These are phyloP conservation scores for Astur gentilis DNA, from an alignment of 2,113 vertebrate genomes.

Conservation along the genomic window DNA sequence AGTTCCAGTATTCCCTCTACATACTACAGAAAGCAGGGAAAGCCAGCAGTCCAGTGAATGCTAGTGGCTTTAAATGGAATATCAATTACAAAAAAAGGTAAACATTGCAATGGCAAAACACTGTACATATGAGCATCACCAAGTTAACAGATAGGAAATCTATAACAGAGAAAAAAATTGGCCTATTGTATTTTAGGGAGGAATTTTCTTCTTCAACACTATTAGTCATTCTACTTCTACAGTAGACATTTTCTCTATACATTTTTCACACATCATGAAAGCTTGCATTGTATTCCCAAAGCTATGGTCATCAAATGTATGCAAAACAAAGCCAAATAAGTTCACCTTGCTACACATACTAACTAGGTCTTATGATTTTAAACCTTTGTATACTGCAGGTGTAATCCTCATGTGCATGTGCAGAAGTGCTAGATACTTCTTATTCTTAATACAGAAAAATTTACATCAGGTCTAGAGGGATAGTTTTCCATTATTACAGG, in stretches of 20 bases:
- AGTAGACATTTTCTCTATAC: background rate
- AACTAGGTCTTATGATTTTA: background rate
- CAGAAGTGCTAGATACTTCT: background rate
- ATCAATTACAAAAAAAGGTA: background rate
- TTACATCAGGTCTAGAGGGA: background rate
- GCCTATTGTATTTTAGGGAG: background rate
- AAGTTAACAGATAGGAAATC: background rate
- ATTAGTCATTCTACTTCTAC: background rate
- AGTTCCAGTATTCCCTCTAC: background rate
- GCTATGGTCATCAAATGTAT: background rate
- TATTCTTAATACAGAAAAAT: background rate
- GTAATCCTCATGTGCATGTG: background rate
- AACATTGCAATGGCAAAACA: background rate
- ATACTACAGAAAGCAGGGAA: background rate
- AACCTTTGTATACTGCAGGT: background rate
- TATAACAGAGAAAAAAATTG: background rate
- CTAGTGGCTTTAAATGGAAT: constrained; percentile 1
- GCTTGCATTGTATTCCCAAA: background rate
- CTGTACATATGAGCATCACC: background rate
- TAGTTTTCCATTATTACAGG: background rate
- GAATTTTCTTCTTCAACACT: background rate
- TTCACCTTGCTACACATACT: background rate
- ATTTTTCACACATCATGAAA: background rate
- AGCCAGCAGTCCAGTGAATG: background rate
- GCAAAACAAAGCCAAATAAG: background rate